A percentile compares a stretch with the other conserved stretches of the same genome.
Evolutionary conservation across 2,113 vertebrate species (phyloP).

Genomic region (Piaya cayana): DNA sequence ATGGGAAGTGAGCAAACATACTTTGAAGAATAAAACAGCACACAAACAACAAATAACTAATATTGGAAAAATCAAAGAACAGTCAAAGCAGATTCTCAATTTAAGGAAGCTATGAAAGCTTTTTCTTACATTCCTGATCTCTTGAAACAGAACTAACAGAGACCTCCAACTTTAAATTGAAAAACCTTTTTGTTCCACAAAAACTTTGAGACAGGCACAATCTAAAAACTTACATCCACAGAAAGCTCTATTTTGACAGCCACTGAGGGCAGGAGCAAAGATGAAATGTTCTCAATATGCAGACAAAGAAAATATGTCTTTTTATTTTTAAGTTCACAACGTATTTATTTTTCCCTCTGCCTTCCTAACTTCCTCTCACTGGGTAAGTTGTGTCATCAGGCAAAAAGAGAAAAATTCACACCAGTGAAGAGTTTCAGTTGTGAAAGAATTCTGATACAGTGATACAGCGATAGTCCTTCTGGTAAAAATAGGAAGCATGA

Average conservation of each 20-base stretch:
- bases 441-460: constrained; percentile 45
- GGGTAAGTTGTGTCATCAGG: constrained; percentile 12
- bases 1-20: constrained; percentile 11
- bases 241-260: constrained; percentile 47
- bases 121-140: not conserved
- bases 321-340: constrained; percentile 49
- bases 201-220: constrained; percentile 4
- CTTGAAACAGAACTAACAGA: not conserved
- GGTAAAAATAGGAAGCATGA: constrained; percentile 50
- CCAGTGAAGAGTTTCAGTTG: constrained; percentile 19
- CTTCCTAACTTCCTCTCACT: constrained; percentile 17
- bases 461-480: constrained; percentile 39
- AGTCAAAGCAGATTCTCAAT: constrained; percentile 20
- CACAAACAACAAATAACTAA: constrained; percentile 9
- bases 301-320: constrained; percentile 48
- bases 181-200: not conserved
- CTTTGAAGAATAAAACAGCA: not conserved
- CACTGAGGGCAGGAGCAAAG: constrained; percentile 21
- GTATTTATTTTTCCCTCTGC: constrained; percentile 37
- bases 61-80: not conserved
- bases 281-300: not conserved
- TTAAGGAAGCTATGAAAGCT: constrained; percentile 8
- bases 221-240: constrained; percentile 29
- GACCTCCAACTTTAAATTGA: not conserved
- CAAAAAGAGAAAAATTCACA: constrained; percentile 58